Evolutionary conservation across 2,797 vertebrate genomes (phyloP), one percentile per base, ranked within the genome.

Genomic region (Sebastes flavidus): DNA sequence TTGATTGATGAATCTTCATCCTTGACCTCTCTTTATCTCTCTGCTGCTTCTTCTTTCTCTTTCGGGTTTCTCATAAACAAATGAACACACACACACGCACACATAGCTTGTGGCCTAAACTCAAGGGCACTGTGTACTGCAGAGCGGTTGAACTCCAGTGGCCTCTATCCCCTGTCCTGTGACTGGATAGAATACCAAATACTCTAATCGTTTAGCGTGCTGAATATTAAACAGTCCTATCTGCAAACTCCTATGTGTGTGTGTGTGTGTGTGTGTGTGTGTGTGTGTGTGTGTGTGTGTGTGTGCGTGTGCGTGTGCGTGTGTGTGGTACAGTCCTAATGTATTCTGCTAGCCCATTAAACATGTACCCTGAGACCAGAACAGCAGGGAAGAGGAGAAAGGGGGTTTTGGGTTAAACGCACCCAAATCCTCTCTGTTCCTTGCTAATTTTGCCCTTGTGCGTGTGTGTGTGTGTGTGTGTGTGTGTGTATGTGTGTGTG

Each of bases 201-300:
- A 85, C 75, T 60, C 78, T 74, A 81, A 91, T 89, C 85, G 76
- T 86, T 93, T 85, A 85, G 85, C 75, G 72, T 82, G 74, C 78
- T 89, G 91, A 91, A 92, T 94, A 93, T 90, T 92, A 92, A 94
- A 87, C 85, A 92, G 77, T 36, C 73, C 87, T 73, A 70, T 84
- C 87, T 83, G 79, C 68, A 79, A 77, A 85, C 61, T 80, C 71
- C 58, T 72, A 0, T 63, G 8, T 72, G 36, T 71, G 59, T 65
- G 72, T 65, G 55, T 78, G 68, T 74, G 75, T 3, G 2, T 71
- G 70, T 25, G 46, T 80, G 32, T 68, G 20, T 65, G 71, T 56
- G 72, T 71, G 71, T 65, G 55, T 66, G 55, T 65, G 77, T 69
- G 49, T 80, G 68, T 66, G 69, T 4, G 7, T 65, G 77, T 32